Conservation (phyloP, 2,113 vertebrate genomes). For the Spheniscus mendiculus region DNA sequence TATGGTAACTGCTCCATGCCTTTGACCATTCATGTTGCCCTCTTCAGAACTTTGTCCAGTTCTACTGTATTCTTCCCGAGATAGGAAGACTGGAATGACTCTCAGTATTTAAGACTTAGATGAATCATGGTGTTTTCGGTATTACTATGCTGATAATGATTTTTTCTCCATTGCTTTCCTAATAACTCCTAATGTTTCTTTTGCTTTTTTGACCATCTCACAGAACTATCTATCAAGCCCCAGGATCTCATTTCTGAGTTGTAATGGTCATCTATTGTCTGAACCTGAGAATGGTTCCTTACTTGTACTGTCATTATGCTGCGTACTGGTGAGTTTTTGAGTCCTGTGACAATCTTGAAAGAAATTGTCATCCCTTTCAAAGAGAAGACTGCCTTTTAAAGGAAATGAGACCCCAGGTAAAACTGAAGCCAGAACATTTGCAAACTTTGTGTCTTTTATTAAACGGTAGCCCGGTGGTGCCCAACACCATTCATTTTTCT, state of each 20-base stretch:
- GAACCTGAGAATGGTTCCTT: background rate
- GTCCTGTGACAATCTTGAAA: background rate
- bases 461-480: background rate
- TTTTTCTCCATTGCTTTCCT: background rate
- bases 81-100: background rate
- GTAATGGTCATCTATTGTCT: background rate
- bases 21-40: background rate
- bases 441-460: background rate
- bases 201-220: background rate
- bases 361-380: background rate
- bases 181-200: background rate
- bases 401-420: background rate
- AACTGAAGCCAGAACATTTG: background rate
- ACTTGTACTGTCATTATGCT: background rate
- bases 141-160: background rate
- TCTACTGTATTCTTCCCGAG: background rate
- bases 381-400: background rate
- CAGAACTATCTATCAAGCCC: background rate
- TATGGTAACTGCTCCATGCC: background rate
- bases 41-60: background rate
- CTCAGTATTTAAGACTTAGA: background rate
- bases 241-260: background rate
- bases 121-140: background rate
- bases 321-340: background rate
- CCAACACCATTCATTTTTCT: background rate